Percentiles rank a stretch among this genome's conserved stretches.
phyloP scores from a whole-genome alignment of 2,888 invertebrate species.

The Chaetoderma sp. region DNA sequence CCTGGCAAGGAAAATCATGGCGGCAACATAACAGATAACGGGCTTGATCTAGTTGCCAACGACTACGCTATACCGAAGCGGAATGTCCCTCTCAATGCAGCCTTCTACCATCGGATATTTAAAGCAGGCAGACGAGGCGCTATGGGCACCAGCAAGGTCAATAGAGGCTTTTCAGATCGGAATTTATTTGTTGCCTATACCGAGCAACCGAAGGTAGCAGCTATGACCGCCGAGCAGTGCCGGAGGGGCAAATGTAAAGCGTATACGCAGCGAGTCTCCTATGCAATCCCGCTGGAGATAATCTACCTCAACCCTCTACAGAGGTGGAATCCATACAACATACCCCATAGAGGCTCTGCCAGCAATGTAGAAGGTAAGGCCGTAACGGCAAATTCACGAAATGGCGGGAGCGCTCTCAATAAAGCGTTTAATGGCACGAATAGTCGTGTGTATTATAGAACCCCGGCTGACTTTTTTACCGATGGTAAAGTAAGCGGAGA shows the following conservation, averaged over 20 bases:
- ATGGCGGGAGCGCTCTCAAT: constrained; percentile 27
- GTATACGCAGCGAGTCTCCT: constrained; percentile 37
- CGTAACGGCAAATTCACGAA: constrained; percentile 17
- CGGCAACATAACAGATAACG: constrained; percentile 34
- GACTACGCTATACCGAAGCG: constrained; percentile 9
- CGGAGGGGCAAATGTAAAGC: too few relatives aligned
- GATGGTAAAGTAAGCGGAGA: constrained; percentile 26
- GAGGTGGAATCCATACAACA: constrained; percentile 55
- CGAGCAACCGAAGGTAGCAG: constrained; percentile 41
- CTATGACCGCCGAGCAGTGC: too few relatives aligned
- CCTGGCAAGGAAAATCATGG: constrained; percentile 50
- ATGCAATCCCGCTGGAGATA: too few relatives aligned
- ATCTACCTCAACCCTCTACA: constrained; percentile 56
- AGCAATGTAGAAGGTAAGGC: background rate
- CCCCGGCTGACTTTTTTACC: constrained; percentile 43
- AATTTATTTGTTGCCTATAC: constrained; percentile 49
- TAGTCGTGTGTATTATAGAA: constrained; percentile 35
- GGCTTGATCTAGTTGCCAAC: constrained; percentile 26
- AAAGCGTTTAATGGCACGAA: constrained; percentile 44
- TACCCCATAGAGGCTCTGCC: constrained; percentile 29
- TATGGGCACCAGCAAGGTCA: constrained; percentile 28
- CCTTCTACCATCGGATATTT: constrained; percentile 43
- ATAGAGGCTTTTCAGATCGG: constrained; percentile 40
- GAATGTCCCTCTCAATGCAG: constrained; percentile 37
- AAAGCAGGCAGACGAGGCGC: constrained; percentile 31